Evolutionary conservation across 2,113 vertebrate genomes (phyloP).

Genomic region (Chrysochloris asiatica): DNA sequence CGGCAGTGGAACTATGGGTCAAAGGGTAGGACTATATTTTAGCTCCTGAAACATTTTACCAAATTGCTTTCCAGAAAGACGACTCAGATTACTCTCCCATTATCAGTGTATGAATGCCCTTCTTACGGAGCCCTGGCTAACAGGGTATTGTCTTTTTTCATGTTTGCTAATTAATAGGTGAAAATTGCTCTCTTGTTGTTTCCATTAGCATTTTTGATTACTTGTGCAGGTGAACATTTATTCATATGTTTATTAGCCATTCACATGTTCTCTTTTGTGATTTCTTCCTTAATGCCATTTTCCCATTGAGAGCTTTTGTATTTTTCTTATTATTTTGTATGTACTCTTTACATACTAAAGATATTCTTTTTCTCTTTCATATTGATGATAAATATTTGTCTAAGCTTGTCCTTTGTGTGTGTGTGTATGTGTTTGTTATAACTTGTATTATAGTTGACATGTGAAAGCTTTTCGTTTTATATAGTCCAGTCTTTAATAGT

Average conservation of each 20-base stretch:
- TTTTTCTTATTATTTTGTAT: constrained; percentile 68
- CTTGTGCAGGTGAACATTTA: constrained; percentile 72
- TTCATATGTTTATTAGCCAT: constrained; percentile 78
- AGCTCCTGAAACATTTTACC: constrained; percentile 42
- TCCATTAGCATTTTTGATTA: constrained; percentile 74
- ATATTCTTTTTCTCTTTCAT: constrained; percentile 27
- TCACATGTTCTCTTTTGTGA: constrained; percentile 66
- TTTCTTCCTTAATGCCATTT: constrained; percentile 53
- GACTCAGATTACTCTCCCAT: constrained; percentile 51
- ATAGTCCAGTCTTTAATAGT: constrained; percentile 18
- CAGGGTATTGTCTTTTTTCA: constrained; percentile 67
- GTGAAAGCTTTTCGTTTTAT: constrained; percentile 29
- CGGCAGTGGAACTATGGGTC: constrained; percentile 19
- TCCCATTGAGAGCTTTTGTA: constrained; percentile 46
- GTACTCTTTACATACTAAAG: constrained; percentile 53
- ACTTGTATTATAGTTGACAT: constrained; percentile 32
- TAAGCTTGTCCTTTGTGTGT: constrained; percentile 11
- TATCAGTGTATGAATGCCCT: constrained; percentile 31
- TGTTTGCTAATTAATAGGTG: constrained; percentile 74
- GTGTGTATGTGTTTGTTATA: not conserved
- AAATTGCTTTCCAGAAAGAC: constrained; percentile 61
- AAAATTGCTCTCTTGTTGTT: constrained; percentile 71
- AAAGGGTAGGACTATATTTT: constrained; percentile 55
- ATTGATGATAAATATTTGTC: constrained; percentile 33
- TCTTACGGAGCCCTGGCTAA: constrained; percentile 32